phyloP scores from a whole-genome alignment of 2,888 invertebrate species.

The Drosophila macrospina region DNA sequence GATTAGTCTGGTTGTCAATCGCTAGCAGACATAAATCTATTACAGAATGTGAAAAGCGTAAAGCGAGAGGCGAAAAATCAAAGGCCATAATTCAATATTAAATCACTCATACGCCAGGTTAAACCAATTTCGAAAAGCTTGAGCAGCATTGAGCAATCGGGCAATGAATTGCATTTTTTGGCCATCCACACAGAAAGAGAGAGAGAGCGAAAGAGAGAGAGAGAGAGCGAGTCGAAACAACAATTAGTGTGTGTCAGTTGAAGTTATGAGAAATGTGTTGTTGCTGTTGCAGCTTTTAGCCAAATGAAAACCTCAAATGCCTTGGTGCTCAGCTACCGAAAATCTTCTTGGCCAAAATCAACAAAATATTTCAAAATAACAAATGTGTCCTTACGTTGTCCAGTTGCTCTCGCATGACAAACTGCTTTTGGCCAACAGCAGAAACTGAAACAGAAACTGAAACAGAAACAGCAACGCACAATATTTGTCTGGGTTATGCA shows the following conservation, averaged over 20 bases:
- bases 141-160: constrained; percentile 17
- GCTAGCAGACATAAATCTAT: constrained; percentile 66
- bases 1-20: constrained; percentile 60
- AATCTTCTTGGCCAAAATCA: constrained; percentile 73
- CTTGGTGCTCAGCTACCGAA: constrained; percentile 34
- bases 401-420: constrained; percentile 63
- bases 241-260: constrained; percentile 73
- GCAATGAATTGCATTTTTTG: constrained; percentile 52
- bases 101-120: constrained; percentile 78
- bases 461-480: constrained; percentile 57
- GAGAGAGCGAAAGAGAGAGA: constrained; percentile 25
- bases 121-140: constrained; percentile 65
- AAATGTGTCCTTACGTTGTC: constrained; percentile 68
- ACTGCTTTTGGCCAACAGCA: constrained; percentile 59
- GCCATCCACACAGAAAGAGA: constrained; percentile 19
- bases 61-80: constrained; percentile 53
- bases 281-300: constrained; percentile 60
- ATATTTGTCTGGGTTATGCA: constrained; percentile 73
- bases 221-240: constrained; percentile 39
- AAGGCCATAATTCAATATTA: constrained; percentile 76
- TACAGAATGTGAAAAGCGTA: constrained; percentile 49
- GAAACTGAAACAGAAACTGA: background rate
- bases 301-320: constrained; percentile 77
- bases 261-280: constrained; percentile 51
- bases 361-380: constrained; percentile 81